A percentile compares a stretch with the other conserved stretches of the same genome.
Evolutionary conservation across 2,888 invertebrate species (phyloP).

Genomic region (Heterodera filipjevi): DNA sequence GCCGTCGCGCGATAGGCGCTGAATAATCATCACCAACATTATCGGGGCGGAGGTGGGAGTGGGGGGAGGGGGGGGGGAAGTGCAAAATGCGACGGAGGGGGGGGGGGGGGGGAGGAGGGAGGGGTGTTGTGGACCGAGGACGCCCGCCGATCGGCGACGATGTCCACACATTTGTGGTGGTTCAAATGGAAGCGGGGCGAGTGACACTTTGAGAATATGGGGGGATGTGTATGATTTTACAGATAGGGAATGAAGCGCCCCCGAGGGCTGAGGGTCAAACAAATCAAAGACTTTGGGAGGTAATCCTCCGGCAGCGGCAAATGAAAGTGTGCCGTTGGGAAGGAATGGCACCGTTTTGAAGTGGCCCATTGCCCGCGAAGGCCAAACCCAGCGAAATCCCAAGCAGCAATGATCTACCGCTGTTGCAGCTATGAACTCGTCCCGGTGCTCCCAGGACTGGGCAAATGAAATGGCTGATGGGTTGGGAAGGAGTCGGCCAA

Average conservation of each 20-base stretch:
- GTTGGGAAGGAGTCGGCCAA: not conserved
- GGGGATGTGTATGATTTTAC: not conserved
- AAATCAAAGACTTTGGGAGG: not conserved
- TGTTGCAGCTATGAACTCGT: not conserved
- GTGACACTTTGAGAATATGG: not conserved
- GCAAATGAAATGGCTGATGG: not conserved
- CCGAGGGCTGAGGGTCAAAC: not conserved
- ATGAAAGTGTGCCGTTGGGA: not conserved
- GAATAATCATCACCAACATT: constrained; percentile 12
- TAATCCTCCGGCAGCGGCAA: not conserved
- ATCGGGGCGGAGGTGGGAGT: not conserved
- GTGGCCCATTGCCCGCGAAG: not conserved
- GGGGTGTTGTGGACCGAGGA: not conserved
- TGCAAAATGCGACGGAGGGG: not conserved
- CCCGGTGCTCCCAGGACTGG: not conserved
- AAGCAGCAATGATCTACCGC: not conserved
- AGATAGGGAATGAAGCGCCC: not conserved
- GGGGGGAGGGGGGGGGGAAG: not conserved
- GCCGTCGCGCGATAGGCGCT: constrained; percentile 11
- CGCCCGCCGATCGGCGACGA: not conserved
- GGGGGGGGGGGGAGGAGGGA: not conserved
- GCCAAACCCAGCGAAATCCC: not conserved
- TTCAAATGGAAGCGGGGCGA: not conserved
- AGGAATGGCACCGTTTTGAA: no score
- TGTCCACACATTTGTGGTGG: constrained; percentile 6